A percentile compares a stretch with the other conserved stretches of the same genome.
Conservation (phyloP, 2,888 invertebrate genomes). For the Aphidoletes aphidimyza region DNA sequence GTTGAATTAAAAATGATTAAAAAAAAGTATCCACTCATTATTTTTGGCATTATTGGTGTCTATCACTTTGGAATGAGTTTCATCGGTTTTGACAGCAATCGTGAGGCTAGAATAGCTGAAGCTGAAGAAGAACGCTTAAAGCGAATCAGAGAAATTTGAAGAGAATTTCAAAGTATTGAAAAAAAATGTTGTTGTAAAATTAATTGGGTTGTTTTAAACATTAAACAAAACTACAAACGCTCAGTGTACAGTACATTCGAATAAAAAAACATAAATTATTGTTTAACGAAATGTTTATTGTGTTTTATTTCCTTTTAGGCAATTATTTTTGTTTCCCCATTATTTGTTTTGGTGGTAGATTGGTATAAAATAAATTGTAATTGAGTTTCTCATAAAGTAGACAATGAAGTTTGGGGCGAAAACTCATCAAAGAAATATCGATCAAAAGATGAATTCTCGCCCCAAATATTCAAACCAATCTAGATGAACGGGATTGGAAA, state of each 20-base stretch:
- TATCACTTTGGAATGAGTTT: conserved; percentile 3
- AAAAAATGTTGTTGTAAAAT: no score
- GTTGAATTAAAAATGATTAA: conserved; percentile 21
- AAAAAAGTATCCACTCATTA: background rate
- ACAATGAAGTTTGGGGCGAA: conserved; percentile 8
- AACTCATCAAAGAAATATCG: background rate
- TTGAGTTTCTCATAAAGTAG: background rate
- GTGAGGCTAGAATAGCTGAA: background rate
- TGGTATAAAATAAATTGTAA: background rate
- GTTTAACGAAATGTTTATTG: background rate
- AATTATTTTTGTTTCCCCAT: background rate
- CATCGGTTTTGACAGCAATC: background rate
- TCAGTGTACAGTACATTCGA: no score
- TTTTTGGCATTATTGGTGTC: background rate
- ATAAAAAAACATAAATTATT: background rate
- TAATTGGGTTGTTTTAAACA: no score
- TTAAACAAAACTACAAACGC: no score
- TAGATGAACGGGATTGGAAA: background rate
- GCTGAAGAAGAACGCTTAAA: background rate
- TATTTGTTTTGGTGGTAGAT: conserved; percentile 1
- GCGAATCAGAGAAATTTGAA: background rate
- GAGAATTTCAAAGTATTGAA: no score
- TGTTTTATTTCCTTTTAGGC: background rate
- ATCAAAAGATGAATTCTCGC: background rate
- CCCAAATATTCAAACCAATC: background rate